Conservation (phyloP, 2,888 invertebrate genomes). For the Melinopterus prodromus region DNA sequence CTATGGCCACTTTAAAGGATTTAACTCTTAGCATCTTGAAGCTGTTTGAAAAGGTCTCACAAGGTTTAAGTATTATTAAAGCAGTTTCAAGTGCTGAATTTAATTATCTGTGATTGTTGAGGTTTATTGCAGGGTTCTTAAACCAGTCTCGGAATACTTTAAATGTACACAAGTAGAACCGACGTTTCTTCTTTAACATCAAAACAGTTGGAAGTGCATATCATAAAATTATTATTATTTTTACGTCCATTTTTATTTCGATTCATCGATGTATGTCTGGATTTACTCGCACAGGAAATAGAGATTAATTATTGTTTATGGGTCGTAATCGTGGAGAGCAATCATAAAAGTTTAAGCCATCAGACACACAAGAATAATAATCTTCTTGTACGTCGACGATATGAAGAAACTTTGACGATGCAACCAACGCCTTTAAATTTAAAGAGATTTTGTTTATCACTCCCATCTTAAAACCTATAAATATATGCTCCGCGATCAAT, state of each 20-base stretch:
- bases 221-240: too few relatives aligned
- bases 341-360: not conserved
- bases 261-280: not conserved
- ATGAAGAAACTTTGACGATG: not conserved
- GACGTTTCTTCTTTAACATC: too few relatives aligned
- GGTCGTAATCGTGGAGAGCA: not conserved
- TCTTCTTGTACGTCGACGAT: not conserved
- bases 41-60: too few relatives aligned
- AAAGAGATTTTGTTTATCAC: not conserved
- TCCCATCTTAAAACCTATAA: not conserved
- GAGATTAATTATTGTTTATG: not conserved
- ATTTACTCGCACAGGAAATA: not conserved
- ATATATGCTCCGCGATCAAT: not conserved
- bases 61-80: too few relatives aligned
- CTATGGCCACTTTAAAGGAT: too few relatives aligned
- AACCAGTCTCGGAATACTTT: too few relatives aligned
- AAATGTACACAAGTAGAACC: too few relatives aligned
- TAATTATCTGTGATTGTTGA: too few relatives aligned
- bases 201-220: too few relatives aligned
- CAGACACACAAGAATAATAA: not conserved
- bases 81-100: too few relatives aligned
- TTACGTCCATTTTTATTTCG: not conserved
- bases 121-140: too few relatives aligned
- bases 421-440: not conserved
- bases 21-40: too few relatives aligned